Evolutionary conservation across 2,797 vertebrate genomes (phyloP).

Genomic region (Percopsis omiscomaycus): DNA sequence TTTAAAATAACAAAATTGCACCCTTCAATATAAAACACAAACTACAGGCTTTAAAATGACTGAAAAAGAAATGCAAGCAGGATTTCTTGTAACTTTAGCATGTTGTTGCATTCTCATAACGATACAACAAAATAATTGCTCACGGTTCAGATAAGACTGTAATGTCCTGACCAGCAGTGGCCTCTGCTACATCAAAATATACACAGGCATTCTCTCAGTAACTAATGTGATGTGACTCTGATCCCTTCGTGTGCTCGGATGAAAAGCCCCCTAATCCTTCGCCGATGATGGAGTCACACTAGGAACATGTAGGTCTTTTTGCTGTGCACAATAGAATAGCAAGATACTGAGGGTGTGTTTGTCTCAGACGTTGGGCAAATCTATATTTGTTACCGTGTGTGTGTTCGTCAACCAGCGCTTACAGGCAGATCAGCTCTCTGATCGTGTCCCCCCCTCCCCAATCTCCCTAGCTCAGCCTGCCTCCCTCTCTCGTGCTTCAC

Average conservation of each 20-base stretch:
- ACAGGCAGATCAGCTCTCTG: constrained; percentile 67
- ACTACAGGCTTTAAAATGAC: too few relatives aligned
- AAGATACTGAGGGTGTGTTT: constrained; percentile 24
- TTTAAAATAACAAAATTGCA: too few relatives aligned
- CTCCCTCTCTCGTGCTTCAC: constrained; percentile 49
- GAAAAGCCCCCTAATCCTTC: constrained; percentile 29
- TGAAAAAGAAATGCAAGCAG: too few relatives aligned
- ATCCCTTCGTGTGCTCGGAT: constrained; percentile 48
- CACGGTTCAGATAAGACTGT: constrained; percentile 42
- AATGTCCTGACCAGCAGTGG: constrained; percentile 38
- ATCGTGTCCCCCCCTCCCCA: constrained; percentile 55
- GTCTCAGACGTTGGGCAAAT: constrained; percentile 48
- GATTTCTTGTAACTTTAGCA: neutral
- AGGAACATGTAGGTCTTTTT: constrained; percentile 39
- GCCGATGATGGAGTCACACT: constrained; percentile 26
- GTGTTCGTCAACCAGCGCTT: constrained; percentile 49
- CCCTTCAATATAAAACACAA: too few relatives aligned
- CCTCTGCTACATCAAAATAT: constrained; percentile 35
- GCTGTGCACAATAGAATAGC: constrained; percentile 37
- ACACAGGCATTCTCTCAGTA: constrained; percentile 37
- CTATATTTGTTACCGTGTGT: constrained; percentile 38
- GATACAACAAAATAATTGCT: constrained; percentile 8
- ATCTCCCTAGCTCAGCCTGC: constrained; percentile 34
- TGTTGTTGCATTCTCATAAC: neutral
- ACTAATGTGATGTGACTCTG: constrained; percentile 45